These are phyloP conservation scores for Hucho hucho DNA, from an alignment of 2,113 vertebrate genomes.

Conservation along the genomic window DNA sequence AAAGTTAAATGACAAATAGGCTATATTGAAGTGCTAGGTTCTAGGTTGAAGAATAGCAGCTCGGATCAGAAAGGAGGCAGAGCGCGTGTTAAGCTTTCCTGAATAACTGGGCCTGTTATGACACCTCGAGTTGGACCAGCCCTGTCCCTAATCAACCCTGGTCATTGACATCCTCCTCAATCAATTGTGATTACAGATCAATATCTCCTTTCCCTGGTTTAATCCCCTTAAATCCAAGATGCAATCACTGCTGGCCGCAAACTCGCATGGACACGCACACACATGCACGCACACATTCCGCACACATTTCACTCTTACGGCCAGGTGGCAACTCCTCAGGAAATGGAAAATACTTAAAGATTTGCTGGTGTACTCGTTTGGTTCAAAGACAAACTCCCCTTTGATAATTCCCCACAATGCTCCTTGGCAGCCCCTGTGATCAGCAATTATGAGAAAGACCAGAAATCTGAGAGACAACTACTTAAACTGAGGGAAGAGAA, in stretches of 20 bases:
- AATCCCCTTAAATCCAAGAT: background rate
- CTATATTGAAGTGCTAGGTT: too few relatives aligned
- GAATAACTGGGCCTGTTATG: too few relatives aligned
- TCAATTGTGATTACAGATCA: background rate
- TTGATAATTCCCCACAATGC: constrained; percentile 85
- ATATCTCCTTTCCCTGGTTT: background rate
- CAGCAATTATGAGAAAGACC: constrained; percentile 79
- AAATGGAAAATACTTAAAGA: constrained; percentile 79
- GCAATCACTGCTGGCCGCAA: background rate
- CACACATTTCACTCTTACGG: constrained; percentile 34
- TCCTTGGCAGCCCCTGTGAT: constrained; percentile 78
- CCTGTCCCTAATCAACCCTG: too few relatives aligned
- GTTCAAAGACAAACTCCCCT: constrained; percentile 79
- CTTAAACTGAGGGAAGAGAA: constrained; percentile 60
- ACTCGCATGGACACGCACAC: constrained; percentile 7
- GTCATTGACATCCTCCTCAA: background rate
- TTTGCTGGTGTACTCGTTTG: constrained; percentile 81
- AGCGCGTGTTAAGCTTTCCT: too few relatives aligned
- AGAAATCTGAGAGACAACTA: constrained; percentile 78
- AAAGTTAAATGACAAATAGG: too few relatives aligned
- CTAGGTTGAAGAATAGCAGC: too few relatives aligned
- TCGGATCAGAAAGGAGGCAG: too few relatives aligned
- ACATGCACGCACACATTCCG: background rate
- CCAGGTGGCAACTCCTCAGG: constrained; percentile 72
- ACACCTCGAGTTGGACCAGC: too few relatives aligned